phyloP scores from a whole-genome alignment of 2,888 invertebrate species.

The Suillia variegata region DNA sequence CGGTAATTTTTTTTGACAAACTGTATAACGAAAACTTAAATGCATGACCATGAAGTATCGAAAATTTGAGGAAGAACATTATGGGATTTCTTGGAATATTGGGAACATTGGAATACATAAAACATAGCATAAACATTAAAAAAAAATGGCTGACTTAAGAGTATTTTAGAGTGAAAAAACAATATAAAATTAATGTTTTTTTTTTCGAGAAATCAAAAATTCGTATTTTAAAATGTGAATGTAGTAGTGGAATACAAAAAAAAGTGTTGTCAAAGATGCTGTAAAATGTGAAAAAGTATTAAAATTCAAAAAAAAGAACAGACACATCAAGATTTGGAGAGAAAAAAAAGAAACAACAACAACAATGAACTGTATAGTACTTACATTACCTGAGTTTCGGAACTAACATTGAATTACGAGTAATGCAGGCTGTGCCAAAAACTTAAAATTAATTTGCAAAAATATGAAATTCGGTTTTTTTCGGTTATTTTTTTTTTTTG shows the following conservation, averaged over 20 bases:
- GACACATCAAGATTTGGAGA: background rate
- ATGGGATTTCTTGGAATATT: background rate
- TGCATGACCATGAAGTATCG: too few species aligned
- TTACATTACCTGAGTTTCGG: background rate
- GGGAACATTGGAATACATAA: background rate
- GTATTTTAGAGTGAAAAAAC: constrained; percentile 51
- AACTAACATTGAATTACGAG: background rate
- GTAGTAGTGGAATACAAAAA: too few species aligned
- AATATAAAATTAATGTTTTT: constrained; percentile 8
- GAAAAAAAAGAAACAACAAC: background rate
- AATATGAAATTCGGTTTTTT: too few species aligned
- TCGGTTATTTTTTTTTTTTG: background rate
- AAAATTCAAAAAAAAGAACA: background rate
- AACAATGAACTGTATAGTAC: background rate
- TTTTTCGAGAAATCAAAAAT: constrained; percentile 9
- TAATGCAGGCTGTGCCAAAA: background rate
- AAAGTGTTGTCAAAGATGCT: constrained; percentile 5
- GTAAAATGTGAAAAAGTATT: background rate
- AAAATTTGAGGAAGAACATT: background rate
- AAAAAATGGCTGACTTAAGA: constrained; percentile 43
- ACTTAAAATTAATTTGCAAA: background rate
- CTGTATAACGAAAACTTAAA: background rate
- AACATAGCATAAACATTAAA: constrained; percentile 9
- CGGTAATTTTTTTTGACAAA: too few species aligned
- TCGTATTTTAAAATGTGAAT: background rate